Conservation (phyloP, 1,140 invertebrate species). For the Drosophila lini region DNA sequence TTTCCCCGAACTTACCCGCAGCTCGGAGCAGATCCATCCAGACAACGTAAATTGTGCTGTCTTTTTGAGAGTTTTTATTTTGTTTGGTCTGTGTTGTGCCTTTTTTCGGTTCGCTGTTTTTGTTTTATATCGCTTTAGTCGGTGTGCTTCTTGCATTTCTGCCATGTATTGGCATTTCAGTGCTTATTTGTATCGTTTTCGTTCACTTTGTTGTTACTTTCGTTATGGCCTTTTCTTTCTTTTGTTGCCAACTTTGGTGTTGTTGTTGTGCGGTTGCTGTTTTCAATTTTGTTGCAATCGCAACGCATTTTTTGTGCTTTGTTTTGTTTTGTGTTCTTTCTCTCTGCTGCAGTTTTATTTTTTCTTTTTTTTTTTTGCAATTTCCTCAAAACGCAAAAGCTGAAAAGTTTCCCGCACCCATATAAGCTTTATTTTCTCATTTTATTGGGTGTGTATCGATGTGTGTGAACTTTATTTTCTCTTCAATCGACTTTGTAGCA, state of each 20-base stretch:
- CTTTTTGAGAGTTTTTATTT: slow-evolving; percentile 72
- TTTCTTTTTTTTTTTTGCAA: slow-evolving; percentile 51
- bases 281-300: slow-evolving; percentile 65
- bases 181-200: slow-evolving; percentile 81
- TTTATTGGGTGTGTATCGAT: slow-evolving; percentile 22
- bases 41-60: slow-evolving; percentile 73
- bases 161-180: slow-evolving; percentile 79
- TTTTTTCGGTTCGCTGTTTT: slow-evolving; percentile 21
- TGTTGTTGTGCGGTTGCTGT: slow-evolving; percentile 60
- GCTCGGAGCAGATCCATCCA: neutral
- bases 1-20: neutral
- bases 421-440: slow-evolving; percentile 40
- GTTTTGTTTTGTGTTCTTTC: slow-evolving; percentile 25
- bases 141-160: slow-evolving; percentile 48
- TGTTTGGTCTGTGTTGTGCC: slow-evolving; percentile 47
- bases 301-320: slow-evolving; percentile 53
- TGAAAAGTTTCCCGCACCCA: slow-evolving; percentile 66
- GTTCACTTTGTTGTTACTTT: slow-evolving; percentile 73
- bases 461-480: slow-evolving; percentile 23
- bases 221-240: slow-evolving; percentile 29
- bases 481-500: slow-evolving; percentile 58
- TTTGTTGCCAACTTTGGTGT: slow-evolving; percentile 16
- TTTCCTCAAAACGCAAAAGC: slow-evolving; percentile 76
- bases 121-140: slow-evolving; percentile 39
- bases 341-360: slow-evolving; percentile 15